phyloP scores from a whole-genome alignment of 2,797 vertebrate genomes.

The Echeneis naucrates region DNA sequence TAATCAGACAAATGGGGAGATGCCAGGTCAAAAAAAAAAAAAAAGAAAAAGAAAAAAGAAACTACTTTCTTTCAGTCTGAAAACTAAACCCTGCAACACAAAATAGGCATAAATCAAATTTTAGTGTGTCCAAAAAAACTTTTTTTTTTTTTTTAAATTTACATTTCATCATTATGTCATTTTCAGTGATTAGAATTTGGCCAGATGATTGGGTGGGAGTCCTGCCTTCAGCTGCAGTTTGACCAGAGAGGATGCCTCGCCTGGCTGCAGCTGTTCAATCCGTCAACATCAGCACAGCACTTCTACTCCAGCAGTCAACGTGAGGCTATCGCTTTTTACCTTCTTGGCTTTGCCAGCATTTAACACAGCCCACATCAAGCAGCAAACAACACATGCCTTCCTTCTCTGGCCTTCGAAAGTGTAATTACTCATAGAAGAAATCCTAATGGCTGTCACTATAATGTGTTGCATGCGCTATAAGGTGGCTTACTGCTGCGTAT shows the following conservation, averaged over 20 bases:
- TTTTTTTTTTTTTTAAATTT: too few relatives aligned
- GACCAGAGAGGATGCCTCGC: slow-evolving; percentile 31
- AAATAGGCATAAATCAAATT: background rate
- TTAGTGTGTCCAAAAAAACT: background rate
- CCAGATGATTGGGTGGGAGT: slow-evolving; percentile 3
- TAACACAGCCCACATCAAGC: slow-evolving; percentile 75
- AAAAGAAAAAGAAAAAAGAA: slow-evolving; percentile 22
- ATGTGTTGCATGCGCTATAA: slow-evolving; percentile 50
- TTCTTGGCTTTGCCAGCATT: slow-evolving; percentile 64
- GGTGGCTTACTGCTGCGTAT: slow-evolving; percentile 24
- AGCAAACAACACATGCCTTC: slow-evolving; percentile 67
- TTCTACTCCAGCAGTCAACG: slow-evolving; percentile 61
- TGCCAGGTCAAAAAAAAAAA: slow-evolving; percentile 38
- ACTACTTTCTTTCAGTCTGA: slow-evolving; percentile 20
- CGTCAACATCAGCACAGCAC: slow-evolving; percentile 55
- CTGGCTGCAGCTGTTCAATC: slow-evolving; percentile 73
- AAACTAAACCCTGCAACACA: background rate
- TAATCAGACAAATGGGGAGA: slow-evolving; percentile 67
- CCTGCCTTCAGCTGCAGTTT: slow-evolving; percentile 40
- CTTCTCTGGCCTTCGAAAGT: slow-evolving; percentile 30
- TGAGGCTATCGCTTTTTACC: slow-evolving; percentile 78
- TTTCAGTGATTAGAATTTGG: slow-evolving; percentile 12
- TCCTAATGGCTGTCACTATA: slow-evolving; percentile 18
- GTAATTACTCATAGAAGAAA: slow-evolving; percentile 29
- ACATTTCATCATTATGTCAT: slow-evolving; percentile 1